Percentiles rank a stretch among this genome's conserved stretches.
Evolutionary conservation across 2,797 vertebrate genomes (phyloP).

Genomic region (Falco rusticolus): DNA sequence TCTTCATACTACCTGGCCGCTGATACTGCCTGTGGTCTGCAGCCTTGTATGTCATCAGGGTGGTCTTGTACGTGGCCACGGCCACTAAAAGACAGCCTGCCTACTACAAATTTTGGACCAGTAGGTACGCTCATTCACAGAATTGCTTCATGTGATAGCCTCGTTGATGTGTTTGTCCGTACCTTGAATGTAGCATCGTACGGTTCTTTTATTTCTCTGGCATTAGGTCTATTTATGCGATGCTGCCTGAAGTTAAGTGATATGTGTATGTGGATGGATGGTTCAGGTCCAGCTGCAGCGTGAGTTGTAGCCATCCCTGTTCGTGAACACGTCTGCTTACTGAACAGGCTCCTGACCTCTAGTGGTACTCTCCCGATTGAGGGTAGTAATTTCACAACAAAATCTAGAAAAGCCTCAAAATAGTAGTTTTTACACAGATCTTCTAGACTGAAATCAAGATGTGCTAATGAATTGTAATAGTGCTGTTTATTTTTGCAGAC

Average conservation of each 20-base stretch:
- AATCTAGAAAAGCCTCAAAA: background rate
- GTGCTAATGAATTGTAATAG: background rate
- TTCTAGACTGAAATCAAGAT: background rate
- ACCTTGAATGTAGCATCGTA: background rate
- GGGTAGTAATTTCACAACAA: fast-evolving
- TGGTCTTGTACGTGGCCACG: fast-evolving
- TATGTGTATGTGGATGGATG: fast-evolving
- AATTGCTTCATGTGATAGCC: fast-evolving
- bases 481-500: conserved; percentile 77
- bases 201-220: background rate
- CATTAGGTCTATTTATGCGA: fast-evolving
- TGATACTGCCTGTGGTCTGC: background rate
- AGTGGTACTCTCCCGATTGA: background rate
- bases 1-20: background rate
- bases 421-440: fast-evolving
- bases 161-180: background rate
- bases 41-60: fast-evolving
- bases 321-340: background rate
- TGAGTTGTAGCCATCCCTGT: fast-evolving
- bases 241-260: background rate
- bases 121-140: fast-evolving
- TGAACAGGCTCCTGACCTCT: conserved; percentile 54
- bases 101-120: background rate
- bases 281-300: fast-evolving
- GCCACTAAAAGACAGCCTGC: background rate